A percentile compares a stretch with the other conserved stretches of the same genome.
Conservation (phyloP, 1,140 invertebrate species). For the Stegodyphus mimosarum region DNA sequence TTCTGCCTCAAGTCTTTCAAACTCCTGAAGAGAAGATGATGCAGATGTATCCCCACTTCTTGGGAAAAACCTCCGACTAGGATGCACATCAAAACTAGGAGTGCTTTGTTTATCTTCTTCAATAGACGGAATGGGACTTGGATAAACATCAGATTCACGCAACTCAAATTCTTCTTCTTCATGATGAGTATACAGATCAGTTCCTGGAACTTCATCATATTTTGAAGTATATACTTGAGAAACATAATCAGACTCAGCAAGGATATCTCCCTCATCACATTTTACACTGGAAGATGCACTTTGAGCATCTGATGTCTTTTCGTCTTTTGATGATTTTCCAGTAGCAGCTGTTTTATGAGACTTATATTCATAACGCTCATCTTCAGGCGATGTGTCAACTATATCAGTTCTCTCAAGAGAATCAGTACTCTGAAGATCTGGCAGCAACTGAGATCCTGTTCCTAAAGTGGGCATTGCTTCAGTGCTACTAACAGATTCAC, state of each 20-base stretch:
- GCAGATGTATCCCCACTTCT: constrained; percentile 62
- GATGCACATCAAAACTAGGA: constrained; percentile 43
- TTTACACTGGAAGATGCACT: neutral
- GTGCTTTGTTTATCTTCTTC: constrained; percentile 75
- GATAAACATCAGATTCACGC: constrained; percentile 43
- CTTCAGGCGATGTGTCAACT: constrained; percentile 60
- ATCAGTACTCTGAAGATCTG: constrained; percentile 38
- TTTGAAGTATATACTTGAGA: constrained; percentile 18
- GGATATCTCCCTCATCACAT: constrained; percentile 22
- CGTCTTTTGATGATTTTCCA: neutral
- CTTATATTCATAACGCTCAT: constrained; percentile 56
- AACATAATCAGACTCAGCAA: constrained; percentile 50
- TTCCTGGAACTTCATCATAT: constrained; percentile 48
- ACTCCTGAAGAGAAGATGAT: constrained; percentile 69
- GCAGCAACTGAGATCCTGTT: constrained; percentile 18
- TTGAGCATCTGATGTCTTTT: neutral
- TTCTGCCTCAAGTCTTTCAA: constrained; percentile 70
- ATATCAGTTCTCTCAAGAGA: constrained; percentile 47
- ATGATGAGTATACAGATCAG: constrained; percentile 71
- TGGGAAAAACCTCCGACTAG: constrained; percentile 43
- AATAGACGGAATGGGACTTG: constrained; percentile 62
- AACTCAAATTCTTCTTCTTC: constrained; percentile 71
- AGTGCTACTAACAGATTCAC: constrained; percentile 27
- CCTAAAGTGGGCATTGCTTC: constrained; percentile 27
- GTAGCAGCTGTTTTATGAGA: neutral